Percentiles rank a stretch among this genome's conserved stretches.
phyloP scores from a whole-genome alignment of 2,113 vertebrate genomes.

The Chlamydotis undulata region DNA sequence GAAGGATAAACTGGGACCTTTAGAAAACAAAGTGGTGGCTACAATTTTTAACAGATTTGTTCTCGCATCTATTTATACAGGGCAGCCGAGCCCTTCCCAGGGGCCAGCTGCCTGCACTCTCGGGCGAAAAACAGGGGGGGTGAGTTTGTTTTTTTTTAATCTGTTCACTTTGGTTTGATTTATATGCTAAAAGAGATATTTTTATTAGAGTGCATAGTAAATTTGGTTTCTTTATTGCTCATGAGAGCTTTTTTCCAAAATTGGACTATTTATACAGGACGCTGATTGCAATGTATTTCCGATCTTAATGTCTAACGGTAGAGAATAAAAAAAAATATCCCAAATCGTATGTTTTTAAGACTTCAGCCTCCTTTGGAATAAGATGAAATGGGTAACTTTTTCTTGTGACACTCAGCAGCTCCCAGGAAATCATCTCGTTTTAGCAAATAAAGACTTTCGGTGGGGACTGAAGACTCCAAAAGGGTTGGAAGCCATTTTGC shows the following conservation, averaged over 20 bases:
- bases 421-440: background rate
- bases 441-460: background rate
- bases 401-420: background rate
- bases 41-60: constrained; percentile 15
- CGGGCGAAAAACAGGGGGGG: background rate
- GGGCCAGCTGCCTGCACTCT: background rate
- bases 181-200: constrained; percentile 49
- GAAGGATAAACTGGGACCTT: constrained; percentile 63
- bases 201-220: constrained; percentile 51
- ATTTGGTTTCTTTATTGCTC: constrained; percentile 65
- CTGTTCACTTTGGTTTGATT: constrained; percentile 50
- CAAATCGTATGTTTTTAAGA: background rate
- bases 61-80: constrained; percentile 23
- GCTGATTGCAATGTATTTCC: constrained; percentile 31
- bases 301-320: background rate
- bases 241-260: constrained; percentile 61
- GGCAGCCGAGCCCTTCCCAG: background rate
- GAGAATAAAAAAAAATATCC: background rate
- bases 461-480: background rate
- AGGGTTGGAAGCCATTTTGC: background rate
- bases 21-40: background rate
- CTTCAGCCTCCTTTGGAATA: background rate
- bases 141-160: constrained; percentile 31
- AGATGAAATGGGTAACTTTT: background rate
- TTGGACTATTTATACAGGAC: constrained; percentile 48